Conservation (phyloP, 2,797 vertebrate species). For the Premnoplex brunnescens region DNA sequence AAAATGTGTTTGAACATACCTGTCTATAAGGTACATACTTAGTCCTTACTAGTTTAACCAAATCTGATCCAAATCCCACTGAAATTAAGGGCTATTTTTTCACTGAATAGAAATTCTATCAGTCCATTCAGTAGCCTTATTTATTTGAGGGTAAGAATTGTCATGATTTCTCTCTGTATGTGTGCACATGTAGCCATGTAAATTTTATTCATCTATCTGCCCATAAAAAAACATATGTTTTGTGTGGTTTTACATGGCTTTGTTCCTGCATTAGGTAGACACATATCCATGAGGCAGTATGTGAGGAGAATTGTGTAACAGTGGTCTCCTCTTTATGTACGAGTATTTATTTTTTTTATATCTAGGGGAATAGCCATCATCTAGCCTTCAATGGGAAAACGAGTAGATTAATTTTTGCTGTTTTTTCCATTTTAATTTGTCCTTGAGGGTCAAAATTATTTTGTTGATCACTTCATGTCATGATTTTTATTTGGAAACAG, state of each 20-base stretch:
- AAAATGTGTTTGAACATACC: not conserved
- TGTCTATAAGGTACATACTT: not conserved
- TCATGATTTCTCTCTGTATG: not conserved
- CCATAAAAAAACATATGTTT: not conserved
- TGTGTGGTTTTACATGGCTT: not conserved
- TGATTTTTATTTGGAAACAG: conserved; percentile 26
- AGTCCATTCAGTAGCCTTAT: not conserved
- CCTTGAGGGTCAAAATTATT: conserved; percentile 35
- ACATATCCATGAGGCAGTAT: not conserved
- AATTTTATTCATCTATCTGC: not conserved
- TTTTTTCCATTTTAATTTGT: not conserved
- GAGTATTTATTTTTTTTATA: not conserved
- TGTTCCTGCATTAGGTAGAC: not conserved
- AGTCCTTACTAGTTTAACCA: not conserved
- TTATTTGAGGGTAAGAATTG: not conserved
- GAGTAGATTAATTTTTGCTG: not conserved
- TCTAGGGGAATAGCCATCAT: not conserved
- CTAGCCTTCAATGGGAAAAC: not conserved
- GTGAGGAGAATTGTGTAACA: not conserved
- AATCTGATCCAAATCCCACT: not conserved
- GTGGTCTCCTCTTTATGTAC: not conserved
- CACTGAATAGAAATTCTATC: not conserved
- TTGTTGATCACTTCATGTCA: conserved; percentile 38
- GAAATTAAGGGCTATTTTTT: not conserved
- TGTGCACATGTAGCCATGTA: not conserved